Conservation (phyloP, 2,797 vertebrate genomes). For the Vireo griseus region DNA sequence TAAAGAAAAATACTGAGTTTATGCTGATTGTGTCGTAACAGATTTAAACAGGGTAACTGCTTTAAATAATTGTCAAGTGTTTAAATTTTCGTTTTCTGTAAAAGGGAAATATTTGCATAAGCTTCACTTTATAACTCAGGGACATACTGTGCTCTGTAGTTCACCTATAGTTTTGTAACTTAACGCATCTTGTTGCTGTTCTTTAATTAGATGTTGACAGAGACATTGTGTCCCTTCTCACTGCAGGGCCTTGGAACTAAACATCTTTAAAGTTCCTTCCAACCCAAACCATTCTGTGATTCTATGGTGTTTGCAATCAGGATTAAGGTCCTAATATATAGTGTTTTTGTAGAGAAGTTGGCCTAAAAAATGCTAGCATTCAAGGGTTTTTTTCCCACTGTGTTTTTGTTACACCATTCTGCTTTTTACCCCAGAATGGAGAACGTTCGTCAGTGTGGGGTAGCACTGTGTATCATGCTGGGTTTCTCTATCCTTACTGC, state of each 20-base stretch:
- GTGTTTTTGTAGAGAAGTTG: not conserved
- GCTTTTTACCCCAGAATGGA: slow-evolving; percentile 64
- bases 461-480: slow-evolving; percentile 73
- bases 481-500: slow-evolving; percentile 72
- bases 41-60: not conserved
- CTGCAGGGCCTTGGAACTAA: not conserved
- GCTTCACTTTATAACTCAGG: not conserved
- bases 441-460: slow-evolving; percentile 74
- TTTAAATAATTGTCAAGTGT: not conserved
- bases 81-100: not conserved
- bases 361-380: not conserved
- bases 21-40: not conserved
- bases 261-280: not conserved
- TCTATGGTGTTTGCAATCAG: not conserved
- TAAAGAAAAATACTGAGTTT: not conserved
- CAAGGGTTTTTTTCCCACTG: rapidly evolving
- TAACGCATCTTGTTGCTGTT: not conserved
- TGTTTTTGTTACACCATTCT: not conserved
- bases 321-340: not conserved
- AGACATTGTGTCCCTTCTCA: not conserved
- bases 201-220: not conserved
- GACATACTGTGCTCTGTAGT: not conserved
- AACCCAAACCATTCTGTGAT: not conserved
- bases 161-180: not conserved
- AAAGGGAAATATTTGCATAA: not conserved